Evolutionary conservation across 2,888 invertebrate species (phyloP).

Genomic region (Crematogaster levior): DNA sequence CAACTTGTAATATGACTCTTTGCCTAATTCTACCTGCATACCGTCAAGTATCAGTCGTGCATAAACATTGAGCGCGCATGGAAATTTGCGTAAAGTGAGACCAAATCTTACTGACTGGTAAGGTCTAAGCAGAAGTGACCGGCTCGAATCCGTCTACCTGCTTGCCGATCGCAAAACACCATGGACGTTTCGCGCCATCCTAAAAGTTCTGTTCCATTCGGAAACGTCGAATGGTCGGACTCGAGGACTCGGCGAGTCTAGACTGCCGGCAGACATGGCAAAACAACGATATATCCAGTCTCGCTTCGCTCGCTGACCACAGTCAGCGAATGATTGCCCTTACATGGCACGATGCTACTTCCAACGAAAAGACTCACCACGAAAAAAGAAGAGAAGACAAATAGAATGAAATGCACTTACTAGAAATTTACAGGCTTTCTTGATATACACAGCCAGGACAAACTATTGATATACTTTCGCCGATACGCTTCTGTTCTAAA

Average conservation of each 20-base stretch:
- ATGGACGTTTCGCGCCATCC: slow-evolving; percentile 74
- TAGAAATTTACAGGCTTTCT: slow-evolving; percentile 6
- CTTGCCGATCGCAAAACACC: slow-evolving; percentile 67
- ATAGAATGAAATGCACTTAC: neutral
- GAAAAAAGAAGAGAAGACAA: slow-evolving; percentile 30
- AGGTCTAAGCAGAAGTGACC: slow-evolving; percentile 47
- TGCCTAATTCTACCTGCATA: neutral
- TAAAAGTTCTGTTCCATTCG: slow-evolving; percentile 76
- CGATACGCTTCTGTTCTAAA: neutral
- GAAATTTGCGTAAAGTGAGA: slow-evolving; percentile 2
- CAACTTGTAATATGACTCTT: neutral
- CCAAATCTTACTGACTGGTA: slow-evolving; percentile 60
- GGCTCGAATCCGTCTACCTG: slow-evolving; percentile 60
- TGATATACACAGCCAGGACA: neutral
- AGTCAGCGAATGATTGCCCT: slow-evolving; percentile 56
- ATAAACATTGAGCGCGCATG: neutral
- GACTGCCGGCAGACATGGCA: slow-evolving; percentile 83
- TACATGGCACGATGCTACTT: slow-evolving; percentile 57
- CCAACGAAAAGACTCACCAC: slow-evolving; percentile 55
- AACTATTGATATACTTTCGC: slow-evolving; percentile 1
- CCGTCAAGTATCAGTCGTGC: slow-evolving; percentile 31
- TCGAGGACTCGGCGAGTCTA: slow-evolving; percentile 78
- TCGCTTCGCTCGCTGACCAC: slow-evolving; percentile 54
- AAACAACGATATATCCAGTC: slow-evolving; percentile 78
- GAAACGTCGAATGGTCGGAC: slow-evolving; percentile 76